These are phyloP conservation scores for Channallabes apus DNA, from an alignment of 2,797 vertebrate genomes.

Conservation along the genomic window DNA sequence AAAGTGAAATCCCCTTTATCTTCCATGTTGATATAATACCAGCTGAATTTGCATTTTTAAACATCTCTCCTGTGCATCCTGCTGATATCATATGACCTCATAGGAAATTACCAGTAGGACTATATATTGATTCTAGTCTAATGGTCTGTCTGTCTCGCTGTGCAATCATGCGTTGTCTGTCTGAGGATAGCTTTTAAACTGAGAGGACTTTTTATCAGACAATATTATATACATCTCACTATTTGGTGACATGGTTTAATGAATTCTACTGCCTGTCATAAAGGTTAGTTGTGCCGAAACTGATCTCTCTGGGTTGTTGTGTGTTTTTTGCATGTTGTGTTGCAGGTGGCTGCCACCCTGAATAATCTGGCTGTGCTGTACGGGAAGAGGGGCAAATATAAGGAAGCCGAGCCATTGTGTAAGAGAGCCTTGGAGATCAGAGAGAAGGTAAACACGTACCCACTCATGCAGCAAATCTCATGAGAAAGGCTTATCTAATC, in stretches of 20 bases:
- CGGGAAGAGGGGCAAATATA: constrained; percentile 96
- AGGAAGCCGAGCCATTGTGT: constrained; percentile 94
- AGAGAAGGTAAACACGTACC: constrained; percentile 83
- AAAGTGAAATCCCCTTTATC: background rate
- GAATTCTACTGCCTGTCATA: background rate
- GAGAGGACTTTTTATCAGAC: background rate
- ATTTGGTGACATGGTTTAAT: background rate
- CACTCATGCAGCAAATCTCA: background rate
- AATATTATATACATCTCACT: background rate
- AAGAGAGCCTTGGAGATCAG: constrained; percentile 97
- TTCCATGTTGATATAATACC: background rate
- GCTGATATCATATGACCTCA: constrained; percentile 6
- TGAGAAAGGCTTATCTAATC: background rate
- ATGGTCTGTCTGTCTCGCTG: background rate
- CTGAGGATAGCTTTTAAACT: background rate
- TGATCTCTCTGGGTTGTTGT: background rate
- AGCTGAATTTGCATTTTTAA: background rate
- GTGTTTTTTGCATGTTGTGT: constrained; percentile 10
- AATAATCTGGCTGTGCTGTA: constrained; percentile 98
- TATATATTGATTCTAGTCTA: constrained; percentile 31
- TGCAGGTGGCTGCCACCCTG: constrained; percentile 92
- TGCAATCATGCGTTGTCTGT: background rate
- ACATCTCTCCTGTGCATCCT: background rate
- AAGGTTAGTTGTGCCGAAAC: background rate
- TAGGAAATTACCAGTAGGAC: background rate